These are phyloP conservation scores for Porites rus DNA, from an alignment of 92 coral and sea anemone species.

Conservation along the genomic window DNA sequence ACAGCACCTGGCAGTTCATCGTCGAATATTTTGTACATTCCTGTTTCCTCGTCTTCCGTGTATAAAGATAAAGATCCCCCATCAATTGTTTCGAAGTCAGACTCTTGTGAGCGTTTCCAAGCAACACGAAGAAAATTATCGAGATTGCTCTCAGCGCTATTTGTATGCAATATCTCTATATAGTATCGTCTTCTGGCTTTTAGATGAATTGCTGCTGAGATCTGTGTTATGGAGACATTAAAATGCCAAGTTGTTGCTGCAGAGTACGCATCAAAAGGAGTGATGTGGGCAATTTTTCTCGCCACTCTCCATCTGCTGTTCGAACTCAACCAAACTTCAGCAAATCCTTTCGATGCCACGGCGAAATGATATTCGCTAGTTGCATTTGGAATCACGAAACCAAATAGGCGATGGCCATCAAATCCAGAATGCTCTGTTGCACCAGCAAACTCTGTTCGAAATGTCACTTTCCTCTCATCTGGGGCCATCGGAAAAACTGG, in stretches of 20 bases:
- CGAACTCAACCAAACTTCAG: conserved; percentile 54
- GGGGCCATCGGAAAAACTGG: conserved; percentile 62
- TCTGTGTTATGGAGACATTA: conserved; percentile 18
- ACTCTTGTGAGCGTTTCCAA: conserved; percentile 45
- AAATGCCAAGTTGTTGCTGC: conserved; percentile 17
- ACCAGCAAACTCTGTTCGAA: conserved; percentile 10
- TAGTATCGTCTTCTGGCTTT: conserved; percentile 40
- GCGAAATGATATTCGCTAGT: conserved; percentile 60
- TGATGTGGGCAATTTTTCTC: conserved; percentile 28
- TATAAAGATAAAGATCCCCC: conserved; percentile 26
- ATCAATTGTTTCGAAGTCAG: conserved; percentile 19
- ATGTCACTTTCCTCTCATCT: conserved; percentile 15
- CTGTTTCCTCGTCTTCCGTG: conserved; percentile 24
- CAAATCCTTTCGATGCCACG: conserved; percentile 44
- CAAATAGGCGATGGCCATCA: conserved; percentile 55
- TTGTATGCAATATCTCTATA: conserved; percentile 29
- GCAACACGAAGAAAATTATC: conserved; percentile 44
- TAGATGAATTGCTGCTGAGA: conserved; percentile 25
- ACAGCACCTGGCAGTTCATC: conserved; percentile 26
- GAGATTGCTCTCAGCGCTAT: neutral
- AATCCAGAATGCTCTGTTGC: too few species aligned
- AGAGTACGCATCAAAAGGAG: neutral
- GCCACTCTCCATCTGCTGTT: conserved; percentile 37
- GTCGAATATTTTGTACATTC: conserved; percentile 26
- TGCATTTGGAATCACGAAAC: conserved; percentile 45